Evolutionary conservation across 2,113 vertebrate genomes (phyloP).

Genomic region (Spermophilus dauricus): DNA sequence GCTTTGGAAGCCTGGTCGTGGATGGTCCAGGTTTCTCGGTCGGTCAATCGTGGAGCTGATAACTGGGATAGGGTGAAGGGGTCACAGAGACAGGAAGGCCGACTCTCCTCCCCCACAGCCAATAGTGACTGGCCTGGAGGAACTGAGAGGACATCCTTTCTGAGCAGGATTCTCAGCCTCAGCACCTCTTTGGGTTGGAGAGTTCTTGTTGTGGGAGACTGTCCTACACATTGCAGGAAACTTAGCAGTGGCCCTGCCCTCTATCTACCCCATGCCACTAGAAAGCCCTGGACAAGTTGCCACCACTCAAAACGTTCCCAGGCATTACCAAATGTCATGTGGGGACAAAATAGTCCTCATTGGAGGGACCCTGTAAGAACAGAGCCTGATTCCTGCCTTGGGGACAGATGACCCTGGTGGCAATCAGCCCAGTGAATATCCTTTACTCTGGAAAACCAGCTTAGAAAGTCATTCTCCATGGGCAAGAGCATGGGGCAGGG

Average conservation of each 20-base stretch:
- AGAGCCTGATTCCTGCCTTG: too few species aligned
- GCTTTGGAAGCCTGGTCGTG: not conserved
- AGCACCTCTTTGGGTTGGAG: not conserved
- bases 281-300: not conserved
- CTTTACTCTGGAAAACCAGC: not conserved
- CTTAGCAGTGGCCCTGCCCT: not conserved
- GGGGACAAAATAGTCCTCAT: not conserved
- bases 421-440: not conserved
- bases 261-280: not conserved
- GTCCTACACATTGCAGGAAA: not conserved
- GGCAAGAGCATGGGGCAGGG: not conserved
- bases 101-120: not conserved
- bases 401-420: not conserved
- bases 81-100: too few species aligned
- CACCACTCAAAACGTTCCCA: not conserved
- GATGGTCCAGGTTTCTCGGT: not conserved
- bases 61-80: not conserved
- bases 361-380: not conserved
- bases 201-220: not conserved
- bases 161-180: not conserved
- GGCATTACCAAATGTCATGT: not conserved
- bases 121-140: not conserved
- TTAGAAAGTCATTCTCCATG: not conserved
- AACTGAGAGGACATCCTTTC: not conserved
- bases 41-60: not conserved